phyloP scores from a whole-genome alignment of 2,113 vertebrate genomes.

The Cephalopholis sonnerati region DNA sequence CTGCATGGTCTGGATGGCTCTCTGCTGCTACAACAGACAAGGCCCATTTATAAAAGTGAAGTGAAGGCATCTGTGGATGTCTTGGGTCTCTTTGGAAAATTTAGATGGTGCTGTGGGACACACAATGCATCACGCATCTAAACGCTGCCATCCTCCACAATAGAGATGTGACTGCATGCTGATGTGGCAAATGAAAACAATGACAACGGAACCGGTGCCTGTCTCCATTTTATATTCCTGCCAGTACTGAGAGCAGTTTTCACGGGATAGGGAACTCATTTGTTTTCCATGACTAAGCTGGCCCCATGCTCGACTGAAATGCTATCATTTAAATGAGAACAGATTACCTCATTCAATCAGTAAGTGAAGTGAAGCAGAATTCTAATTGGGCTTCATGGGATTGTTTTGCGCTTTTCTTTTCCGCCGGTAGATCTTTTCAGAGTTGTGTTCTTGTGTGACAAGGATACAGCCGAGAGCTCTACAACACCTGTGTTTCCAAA shows the following conservation, averaged over 20 bases:
- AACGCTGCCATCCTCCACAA: conserved; percentile 49
- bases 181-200: conserved; percentile 68
- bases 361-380: conserved; percentile 74
- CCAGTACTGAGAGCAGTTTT: conserved; percentile 61
- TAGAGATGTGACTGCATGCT: conserved; percentile 61
- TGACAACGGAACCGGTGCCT: conserved; percentile 39
- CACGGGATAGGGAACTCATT: conserved; percentile 67
- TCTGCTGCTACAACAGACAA: conserved; percentile 59
- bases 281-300: conserved; percentile 78
- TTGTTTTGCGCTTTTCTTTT: conserved; percentile 40
- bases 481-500: conserved; percentile 75
- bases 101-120: conserved; percentile 56
- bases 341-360: conserved; percentile 80
- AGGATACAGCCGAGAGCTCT: conserved; percentile 41
- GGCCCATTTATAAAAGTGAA: conserved; percentile 75
- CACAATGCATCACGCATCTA: conserved; percentile 55
- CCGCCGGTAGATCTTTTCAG: conserved; percentile 37
- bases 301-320: conserved; percentile 69
- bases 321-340: conserved; percentile 79
- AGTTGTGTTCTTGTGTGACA: conserved; percentile 33
- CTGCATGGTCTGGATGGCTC: conserved; percentile 57
- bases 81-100: conserved; percentile 54
- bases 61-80: conserved; percentile 52
- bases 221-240: conserved; percentile 59
- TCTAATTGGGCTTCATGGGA: conserved; percentile 79